Evolutionary conservation across 1,140 invertebrate genomes (phyloP).

Genomic region (Aphidius gifuensis): DNA sequence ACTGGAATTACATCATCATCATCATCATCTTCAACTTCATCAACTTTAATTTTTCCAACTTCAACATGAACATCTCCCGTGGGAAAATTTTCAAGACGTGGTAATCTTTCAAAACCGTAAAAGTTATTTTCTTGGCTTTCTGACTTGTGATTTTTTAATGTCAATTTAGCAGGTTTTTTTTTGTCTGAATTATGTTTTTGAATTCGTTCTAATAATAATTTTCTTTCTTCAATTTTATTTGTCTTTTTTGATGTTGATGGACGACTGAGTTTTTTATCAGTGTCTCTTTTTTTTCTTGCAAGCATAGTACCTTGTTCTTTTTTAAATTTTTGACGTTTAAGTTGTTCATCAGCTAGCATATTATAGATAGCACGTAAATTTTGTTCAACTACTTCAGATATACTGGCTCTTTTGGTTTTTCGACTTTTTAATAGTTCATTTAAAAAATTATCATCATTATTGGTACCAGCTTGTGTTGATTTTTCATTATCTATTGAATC

Average conservation of each 20-base stretch:
- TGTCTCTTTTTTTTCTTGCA: slow-evolving; percentile 14
- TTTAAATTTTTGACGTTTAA: slow-evolving; percentile 8
- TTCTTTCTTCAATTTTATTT: slow-evolving; percentile 13
- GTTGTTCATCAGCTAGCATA: slow-evolving; percentile 28
- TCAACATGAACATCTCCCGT: slow-evolving; percentile 29
- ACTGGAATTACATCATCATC: slow-evolving; percentile 12
- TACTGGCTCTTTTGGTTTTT: slow-evolving; percentile 29
- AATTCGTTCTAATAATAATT: slow-evolving; percentile 4
- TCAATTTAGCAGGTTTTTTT: slow-evolving; percentile 6
- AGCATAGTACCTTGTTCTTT: slow-evolving; percentile 1
- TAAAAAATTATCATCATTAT: slow-evolving; percentile 21
- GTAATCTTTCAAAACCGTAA: slow-evolving; percentile 30
- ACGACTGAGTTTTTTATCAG: slow-evolving; percentile 21
- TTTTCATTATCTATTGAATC: slow-evolving; percentile 6
- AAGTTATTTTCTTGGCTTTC: slow-evolving; percentile 34
- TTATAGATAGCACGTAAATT: slow-evolving; percentile 27
- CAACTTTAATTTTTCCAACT: slow-evolving; percentile 12
- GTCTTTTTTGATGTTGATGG: slow-evolving; percentile 11
- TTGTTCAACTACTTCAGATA: slow-evolving; percentile 29
- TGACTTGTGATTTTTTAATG: neutral
- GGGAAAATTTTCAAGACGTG: slow-evolving; percentile 31
- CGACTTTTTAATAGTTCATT: slow-evolving; percentile 29
- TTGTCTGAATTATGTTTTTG: slow-evolving; percentile 20
- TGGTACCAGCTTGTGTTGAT: neutral
- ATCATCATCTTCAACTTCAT: slow-evolving; percentile 17